phyloP scores from a whole-genome alignment of 2,888 invertebrate species.

The Cacoxenus indagator region DNA sequence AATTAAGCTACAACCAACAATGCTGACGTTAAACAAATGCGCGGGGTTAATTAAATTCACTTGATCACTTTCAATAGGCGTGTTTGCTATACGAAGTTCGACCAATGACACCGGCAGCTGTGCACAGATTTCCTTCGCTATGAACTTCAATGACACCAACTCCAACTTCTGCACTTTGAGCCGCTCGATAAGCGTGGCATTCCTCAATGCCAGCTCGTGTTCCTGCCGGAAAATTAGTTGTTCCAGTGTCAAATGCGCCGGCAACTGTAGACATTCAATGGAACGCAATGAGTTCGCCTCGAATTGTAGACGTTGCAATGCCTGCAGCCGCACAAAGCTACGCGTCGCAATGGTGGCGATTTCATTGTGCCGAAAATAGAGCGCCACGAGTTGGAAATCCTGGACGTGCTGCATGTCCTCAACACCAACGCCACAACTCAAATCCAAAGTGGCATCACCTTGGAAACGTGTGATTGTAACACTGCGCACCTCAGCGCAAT shows the following conservation, averaged over 20 bases:
- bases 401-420: constrained; percentile 25
- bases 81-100: constrained; percentile 44
- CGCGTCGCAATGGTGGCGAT: constrained; percentile 46
- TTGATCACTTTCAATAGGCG: constrained; percentile 42
- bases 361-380: constrained; percentile 53
- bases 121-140: constrained; percentile 43
- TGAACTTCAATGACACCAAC: constrained; percentile 42
- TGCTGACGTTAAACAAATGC: constrained; percentile 22
- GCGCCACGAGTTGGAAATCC: constrained; percentile 22
- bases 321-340: constrained; percentile 44
- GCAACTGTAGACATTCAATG: constrained; percentile 40
- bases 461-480: constrained; percentile 55
- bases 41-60: constrained; percentile 24
- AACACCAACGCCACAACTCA: constrained; percentile 44
- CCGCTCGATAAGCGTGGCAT: constrained; percentile 35
- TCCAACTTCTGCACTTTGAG: constrained; percentile 36
- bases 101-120: constrained; percentile 51
- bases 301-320: constrained; percentile 46
- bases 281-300: constrained; percentile 53
- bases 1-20: constrained; percentile 51
- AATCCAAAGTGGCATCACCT: constrained; percentile 45
- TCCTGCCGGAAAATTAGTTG: constrained; percentile 43
- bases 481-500: constrained; percentile 53
- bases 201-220: constrained; percentile 41
- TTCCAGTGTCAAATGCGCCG: constrained; percentile 39